Evolutionary conservation across 64 coral and sea anemone species (phyloP).

Genomic region (Trachythela sp.): DNA sequence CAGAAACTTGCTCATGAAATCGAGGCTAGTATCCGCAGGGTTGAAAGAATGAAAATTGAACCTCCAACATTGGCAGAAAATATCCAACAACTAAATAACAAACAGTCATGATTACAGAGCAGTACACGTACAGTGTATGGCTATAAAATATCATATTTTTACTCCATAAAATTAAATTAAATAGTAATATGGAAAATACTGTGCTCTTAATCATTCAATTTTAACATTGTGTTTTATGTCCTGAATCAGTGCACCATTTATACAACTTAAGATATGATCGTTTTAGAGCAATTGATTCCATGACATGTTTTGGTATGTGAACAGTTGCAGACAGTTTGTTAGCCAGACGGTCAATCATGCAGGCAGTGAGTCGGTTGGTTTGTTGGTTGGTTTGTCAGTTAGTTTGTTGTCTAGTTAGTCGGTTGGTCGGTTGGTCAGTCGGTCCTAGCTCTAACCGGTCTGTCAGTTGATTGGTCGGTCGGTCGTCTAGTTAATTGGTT

Average conservation of each 20-base stretch:
- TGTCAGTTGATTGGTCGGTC: too few relatives aligned
- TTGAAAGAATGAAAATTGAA: conserved; percentile 20
- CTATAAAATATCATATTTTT: background rate
- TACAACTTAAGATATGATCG: conserved; percentile 1
- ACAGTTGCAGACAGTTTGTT: background rate
- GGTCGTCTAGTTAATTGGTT: too few relatives aligned
- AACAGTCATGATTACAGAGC: background rate
- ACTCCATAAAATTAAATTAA: too few relatives aligned
- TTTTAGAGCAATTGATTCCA: background rate
- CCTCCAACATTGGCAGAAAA: background rate
- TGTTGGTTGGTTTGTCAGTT: background rate
- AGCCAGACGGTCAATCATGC: background rate
- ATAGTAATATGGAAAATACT: too few relatives aligned
- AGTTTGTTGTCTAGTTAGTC: too few relatives aligned
- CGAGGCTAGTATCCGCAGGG: background rate
- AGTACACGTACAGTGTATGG: background rate
- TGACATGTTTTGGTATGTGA: background rate
- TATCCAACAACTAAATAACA: background rate
- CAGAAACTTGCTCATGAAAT: conserved; percentile 18
- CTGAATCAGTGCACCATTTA: background rate
- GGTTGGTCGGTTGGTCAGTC: too few relatives aligned
- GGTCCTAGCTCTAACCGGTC: too few relatives aligned
- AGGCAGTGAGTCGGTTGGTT: background rate
- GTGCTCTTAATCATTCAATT: too few relatives aligned
- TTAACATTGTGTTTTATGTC: background rate